Evolutionary conservation across 2,797 vertebrate genomes (phyloP).

Genomic region (Etheostoma perlongum): DNA sequence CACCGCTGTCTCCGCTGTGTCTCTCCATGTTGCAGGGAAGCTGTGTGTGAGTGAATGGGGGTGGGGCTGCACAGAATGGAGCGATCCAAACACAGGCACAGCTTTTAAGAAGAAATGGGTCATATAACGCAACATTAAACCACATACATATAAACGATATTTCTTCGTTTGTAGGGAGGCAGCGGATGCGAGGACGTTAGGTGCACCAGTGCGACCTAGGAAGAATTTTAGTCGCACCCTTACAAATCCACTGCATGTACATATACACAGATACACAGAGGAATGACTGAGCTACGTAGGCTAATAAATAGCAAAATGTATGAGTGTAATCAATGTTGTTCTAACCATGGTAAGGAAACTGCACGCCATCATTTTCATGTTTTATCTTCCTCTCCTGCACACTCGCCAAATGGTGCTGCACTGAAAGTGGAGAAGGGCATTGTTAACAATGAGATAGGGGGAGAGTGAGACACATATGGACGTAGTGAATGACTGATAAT

Average conservation of each 20-base stretch:
- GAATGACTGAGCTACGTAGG: slow-evolving; percentile 63
- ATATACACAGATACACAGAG: slow-evolving; percentile 53
- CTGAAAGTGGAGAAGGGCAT: slow-evolving; percentile 87
- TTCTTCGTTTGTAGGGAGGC: too few species aligned
- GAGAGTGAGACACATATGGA: slow-evolving; percentile 47
- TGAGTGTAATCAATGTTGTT: slow-evolving; percentile 84
- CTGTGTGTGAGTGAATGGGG: too few species aligned
- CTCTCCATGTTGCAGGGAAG: too few species aligned
- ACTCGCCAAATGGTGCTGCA: slow-evolving; percentile 89
- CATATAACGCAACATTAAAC: too few species aligned
- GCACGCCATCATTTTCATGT: slow-evolving; percentile 89
- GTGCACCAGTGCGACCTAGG: too few species aligned
- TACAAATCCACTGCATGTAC: not conserved
- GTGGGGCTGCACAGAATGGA: too few species aligned
- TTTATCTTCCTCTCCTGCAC: slow-evolving; percentile 91
- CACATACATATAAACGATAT: too few species aligned
- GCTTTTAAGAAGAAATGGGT: too few species aligned
- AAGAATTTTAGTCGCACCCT: too few species aligned
- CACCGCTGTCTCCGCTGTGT: too few species aligned
- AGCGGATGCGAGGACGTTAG: too few species aligned
- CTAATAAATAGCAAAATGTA: slow-evolving; percentile 63
- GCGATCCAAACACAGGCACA: too few species aligned
- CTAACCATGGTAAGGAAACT: slow-evolving; percentile 91
- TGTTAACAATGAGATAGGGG: slow-evolving; percentile 77
- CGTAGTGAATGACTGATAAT: slow-evolving; percentile 49